A percentile compares a stretch with the other conserved stretches of the same genome.
Conservation (phyloP, 2,113 vertebrate species). For the western clawed frog (Xenopus tropicalis) region DNA sequence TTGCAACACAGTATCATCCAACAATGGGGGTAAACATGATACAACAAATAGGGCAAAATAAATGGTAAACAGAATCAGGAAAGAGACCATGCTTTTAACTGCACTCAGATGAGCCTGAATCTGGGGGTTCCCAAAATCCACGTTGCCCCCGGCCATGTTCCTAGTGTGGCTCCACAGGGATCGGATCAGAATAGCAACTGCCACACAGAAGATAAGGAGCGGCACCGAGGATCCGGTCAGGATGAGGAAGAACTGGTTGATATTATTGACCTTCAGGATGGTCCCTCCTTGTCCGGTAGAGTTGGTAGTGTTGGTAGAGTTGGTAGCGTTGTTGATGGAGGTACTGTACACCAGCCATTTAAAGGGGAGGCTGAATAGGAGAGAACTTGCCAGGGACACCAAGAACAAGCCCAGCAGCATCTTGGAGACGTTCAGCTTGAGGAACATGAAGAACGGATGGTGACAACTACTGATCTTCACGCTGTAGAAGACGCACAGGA, state of each 20-base stretch:
- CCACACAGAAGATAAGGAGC: not conserved
- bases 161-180: constrained; percentile 46
- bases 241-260: rapidly evolving
- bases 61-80: constrained; percentile 18
- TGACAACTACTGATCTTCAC: constrained; percentile 48
- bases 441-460: not conserved
- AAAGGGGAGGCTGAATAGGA: rapidly evolving
- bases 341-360: rapidly evolving
- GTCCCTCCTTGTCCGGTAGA: not conserved
- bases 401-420: constrained; percentile 7
- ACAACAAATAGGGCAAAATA: constrained; percentile 2
- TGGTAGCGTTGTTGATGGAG: rapidly evolving
- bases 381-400: not conserved
- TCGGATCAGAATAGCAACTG: constrained; percentile 38
- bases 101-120: constrained; percentile 35
- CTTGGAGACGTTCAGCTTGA: constrained; percentile 46
- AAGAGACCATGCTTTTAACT: constrained; percentile 42
- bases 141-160: constrained; percentile 29
- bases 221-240: not conserved
- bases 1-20: rapidly evolving
- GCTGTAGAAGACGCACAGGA: constrained; percentile 35
- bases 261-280: rapidly evolving
- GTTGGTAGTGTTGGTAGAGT: rapidly evolving
- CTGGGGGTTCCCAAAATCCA: not conserved
- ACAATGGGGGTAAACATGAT: rapidly evolving